These are phyloP conservation scores for Agapostemon virescens DNA, from an alignment of 2,888 invertebrate genomes.

Conservation along the genomic window DNA sequence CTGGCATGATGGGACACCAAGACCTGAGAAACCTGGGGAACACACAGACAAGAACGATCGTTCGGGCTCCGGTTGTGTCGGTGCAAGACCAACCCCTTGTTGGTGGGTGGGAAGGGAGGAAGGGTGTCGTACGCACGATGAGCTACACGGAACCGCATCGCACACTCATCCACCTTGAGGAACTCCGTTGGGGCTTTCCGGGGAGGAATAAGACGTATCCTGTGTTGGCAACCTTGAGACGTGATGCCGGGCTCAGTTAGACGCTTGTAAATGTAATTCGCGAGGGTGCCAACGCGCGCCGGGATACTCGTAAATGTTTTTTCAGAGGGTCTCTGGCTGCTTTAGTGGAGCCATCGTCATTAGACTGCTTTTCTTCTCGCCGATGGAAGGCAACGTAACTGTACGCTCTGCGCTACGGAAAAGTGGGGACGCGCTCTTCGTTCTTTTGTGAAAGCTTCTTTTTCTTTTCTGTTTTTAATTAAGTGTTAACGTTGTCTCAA, in stretches of 20 bases:
- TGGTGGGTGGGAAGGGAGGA: not conserved
- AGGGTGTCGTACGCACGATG: conserved; percentile 32
- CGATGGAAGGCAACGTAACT: not conserved
- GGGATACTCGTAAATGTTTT: conserved; percentile 28
- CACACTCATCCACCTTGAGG: conserved; percentile 47
- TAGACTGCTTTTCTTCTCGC: not conserved
- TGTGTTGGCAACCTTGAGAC: conserved; percentile 41
- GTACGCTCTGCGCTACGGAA: not conserved
- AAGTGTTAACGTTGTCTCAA: no score
- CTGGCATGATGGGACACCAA: conserved; percentile 59
- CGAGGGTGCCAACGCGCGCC: conserved; percentile 25
- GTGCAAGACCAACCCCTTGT: conserved; percentile 28
- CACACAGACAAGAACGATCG: conserved; percentile 6
- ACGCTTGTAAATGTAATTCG: conserved; percentile 44
- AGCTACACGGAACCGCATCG: conserved; percentile 33
- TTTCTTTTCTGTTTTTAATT: no score
- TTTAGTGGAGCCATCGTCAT: conserved; percentile 8
- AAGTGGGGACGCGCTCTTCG: no score
- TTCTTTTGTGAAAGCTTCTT: not conserved
- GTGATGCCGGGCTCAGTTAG: conserved; percentile 30
- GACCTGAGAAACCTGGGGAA: conserved; percentile 26
- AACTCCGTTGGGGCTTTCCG: conserved; percentile 45
- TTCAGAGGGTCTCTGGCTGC: conserved; percentile 3
- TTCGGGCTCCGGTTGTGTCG: conserved; percentile 1
- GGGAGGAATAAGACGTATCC: conserved; percentile 50